Base-by-base conservation (phyloP, 2,888 invertebrate species). In the Diplazon laetatorius region DNA sequence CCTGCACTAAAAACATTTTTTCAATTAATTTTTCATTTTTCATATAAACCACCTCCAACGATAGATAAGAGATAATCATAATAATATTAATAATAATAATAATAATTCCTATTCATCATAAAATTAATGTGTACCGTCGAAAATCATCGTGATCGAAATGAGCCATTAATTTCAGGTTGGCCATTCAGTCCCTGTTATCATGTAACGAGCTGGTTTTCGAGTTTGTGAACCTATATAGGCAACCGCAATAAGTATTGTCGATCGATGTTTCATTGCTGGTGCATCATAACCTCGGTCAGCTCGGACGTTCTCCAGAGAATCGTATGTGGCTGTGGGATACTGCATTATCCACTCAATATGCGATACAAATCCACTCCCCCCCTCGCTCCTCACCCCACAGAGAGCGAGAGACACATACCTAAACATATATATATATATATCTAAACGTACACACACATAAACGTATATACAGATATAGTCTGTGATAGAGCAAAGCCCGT, bases 201-300 rank as follows among this genome's bases (percentile, higher is more conserved):
- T 5, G 6, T 6, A 2, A 30, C 30, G 30, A 6, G 12, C 25
- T 16, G 35, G n/a, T n/a, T 35, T 14, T 25, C n/a, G 42, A 55
- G 42, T 52, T 68, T 14, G 42, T 16, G 30, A 68, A 55, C 25
- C 66, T n/a, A n/a, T n/a, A 25, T 18, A 55, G 60, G 9, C 12
- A 16, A 42, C 25, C 42, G 16, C 20, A 6, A 10, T 5, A 1
- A 18, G 50, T 42, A 16, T 25, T 20, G 52, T 57, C 60, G 63
- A 63, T 37, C 69, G 62, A 70, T 70, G 76, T 76, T 76, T 76
- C 57, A 76, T 70, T 48, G 70, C 62, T 65, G 30, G 22, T 18
- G 63, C 69, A 70, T 70, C 70, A 69, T 76, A 65, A 55, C 44
- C 35, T 62, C 42, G 44, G 57, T 35, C 35, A 62, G 46, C 55